These are phyloP conservation scores for Oconnorella tubifera DNA, from an alignment of 2,888 invertebrate species.

Conservation along the genomic window DNA sequence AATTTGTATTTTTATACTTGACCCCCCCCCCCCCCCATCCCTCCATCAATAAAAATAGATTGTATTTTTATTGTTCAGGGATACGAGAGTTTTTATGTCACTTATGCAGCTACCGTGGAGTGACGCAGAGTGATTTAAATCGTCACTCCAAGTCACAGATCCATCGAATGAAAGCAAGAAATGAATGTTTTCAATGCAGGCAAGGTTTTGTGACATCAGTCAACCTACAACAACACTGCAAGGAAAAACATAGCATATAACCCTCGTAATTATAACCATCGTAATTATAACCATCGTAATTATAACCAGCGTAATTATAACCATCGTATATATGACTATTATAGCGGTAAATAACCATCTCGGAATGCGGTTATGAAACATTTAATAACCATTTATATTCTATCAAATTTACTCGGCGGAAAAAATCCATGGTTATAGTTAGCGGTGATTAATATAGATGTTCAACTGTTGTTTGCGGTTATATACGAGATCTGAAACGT, in stretches of 20 bases:
- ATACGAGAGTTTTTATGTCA: slow-evolving; percentile 57
- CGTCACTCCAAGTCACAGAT: slow-evolving; percentile 58
- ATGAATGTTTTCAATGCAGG: slow-evolving; percentile 51
- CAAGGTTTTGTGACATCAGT: slow-evolving; percentile 53
- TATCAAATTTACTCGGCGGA: too few relatives aligned
- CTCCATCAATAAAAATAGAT: neutral
- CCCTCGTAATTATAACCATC: neutral
- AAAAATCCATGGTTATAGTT: too few relatives aligned
- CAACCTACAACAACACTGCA: slow-evolving; percentile 58
- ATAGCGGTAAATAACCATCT: too few relatives aligned
- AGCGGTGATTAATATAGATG: too few relatives aligned
- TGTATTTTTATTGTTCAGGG: slow-evolving; percentile 41
- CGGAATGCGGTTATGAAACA: too few relatives aligned
- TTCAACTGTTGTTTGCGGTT: too few relatives aligned
- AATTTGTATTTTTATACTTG: neutral
- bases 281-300: neutral
- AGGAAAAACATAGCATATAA: slow-evolving; percentile 15
- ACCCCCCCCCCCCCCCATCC: too few relatives aligned
- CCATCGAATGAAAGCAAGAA: slow-evolving; percentile 54
- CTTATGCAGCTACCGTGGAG: slow-evolving; percentile 58
- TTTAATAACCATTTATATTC: too few relatives aligned
- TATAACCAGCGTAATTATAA: neutral
- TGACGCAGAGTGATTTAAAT: slow-evolving; percentile 58
- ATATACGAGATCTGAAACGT: too few relatives aligned
- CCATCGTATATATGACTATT: too few relatives aligned